Percentiles rank a stretch among this genome's conserved stretches.
Conservation (phyloP, 1,140 invertebrate species). For the Hylyphantes graminicola region DNA sequence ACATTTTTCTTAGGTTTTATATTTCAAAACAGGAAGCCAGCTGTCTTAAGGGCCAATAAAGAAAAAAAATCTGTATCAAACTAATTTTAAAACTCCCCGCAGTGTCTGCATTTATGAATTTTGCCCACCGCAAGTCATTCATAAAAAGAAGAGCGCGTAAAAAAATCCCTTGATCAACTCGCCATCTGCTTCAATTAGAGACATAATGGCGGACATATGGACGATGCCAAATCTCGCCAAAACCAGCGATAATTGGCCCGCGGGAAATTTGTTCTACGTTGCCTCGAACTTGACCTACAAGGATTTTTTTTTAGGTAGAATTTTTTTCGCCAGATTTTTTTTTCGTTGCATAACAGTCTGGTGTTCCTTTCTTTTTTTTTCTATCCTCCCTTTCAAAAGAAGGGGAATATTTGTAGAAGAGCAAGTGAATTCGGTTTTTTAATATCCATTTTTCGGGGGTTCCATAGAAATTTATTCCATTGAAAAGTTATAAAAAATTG, state of each 20-base stretch:
- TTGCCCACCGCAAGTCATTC: not conserved
- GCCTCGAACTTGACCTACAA: slow-evolving; percentile 55
- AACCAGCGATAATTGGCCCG: slow-evolving; percentile 33
- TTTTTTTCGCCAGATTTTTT: slow-evolving; percentile 14
- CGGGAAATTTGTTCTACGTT: not conserved
- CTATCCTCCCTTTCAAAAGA: not conserved
- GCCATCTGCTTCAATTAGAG: slow-evolving; percentile 36
- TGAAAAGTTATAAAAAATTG: slow-evolving; percentile 12
- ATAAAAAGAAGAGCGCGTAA: not conserved
- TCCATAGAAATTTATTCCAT: slow-evolving; percentile 24
- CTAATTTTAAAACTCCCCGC: slow-evolving; percentile 15
- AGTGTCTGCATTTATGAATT: slow-evolving; percentile 6
- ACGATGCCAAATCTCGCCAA: slow-evolving; percentile 22
- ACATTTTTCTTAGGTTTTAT: not conserved
- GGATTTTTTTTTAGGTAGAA: slow-evolving; percentile 1
- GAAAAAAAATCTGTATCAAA: slow-evolving; percentile 4
- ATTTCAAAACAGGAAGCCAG: slow-evolving; percentile 16
- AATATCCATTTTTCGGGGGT: not conserved
- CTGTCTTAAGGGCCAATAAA: not conserved
- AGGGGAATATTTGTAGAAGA: slow-evolving; percentile 1
- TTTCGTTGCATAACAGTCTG: slow-evolving; percentile 1
- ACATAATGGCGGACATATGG: slow-evolving; percentile 44
- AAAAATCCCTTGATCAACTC: slow-evolving; percentile 4
- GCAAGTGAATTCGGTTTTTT: slow-evolving; percentile 47
- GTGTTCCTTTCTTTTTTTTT: slow-evolving; percentile 1